Conservation (phyloP, 2,113 vertebrate species). For the Macaca mulatta region DNA sequence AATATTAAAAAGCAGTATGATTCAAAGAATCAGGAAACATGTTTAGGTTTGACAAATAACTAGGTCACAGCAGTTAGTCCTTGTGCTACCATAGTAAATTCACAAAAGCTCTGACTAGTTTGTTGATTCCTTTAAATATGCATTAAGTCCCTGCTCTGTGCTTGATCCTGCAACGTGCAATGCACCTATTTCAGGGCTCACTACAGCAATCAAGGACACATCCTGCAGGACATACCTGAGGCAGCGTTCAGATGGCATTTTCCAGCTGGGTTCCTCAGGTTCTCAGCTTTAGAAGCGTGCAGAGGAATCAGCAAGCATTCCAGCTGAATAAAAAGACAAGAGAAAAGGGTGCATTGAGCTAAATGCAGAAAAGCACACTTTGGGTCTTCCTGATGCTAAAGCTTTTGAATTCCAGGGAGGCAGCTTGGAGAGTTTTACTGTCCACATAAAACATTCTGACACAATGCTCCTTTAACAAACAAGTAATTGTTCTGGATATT, state of each 20-base stretch:
- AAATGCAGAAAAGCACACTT: slow-evolving; percentile 17
- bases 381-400: slow-evolving; percentile 50
- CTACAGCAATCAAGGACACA: slow-evolving; percentile 21
- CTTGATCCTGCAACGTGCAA: background rate
- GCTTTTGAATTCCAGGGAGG: background rate
- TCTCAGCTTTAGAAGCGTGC: slow-evolving; percentile 73
- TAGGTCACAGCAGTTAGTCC: background rate
- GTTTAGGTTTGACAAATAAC: background rate
- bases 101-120: background rate
- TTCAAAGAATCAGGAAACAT: background rate
- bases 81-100: background rate
- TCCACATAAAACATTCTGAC: background rate
- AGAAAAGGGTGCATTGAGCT: slow-evolving; percentile 67
- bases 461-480: background rate
- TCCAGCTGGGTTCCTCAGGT: slow-evolving; percentile 82
- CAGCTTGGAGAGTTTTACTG: background rate
- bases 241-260: slow-evolving; percentile 94
- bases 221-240: slow-evolving; percentile 86
- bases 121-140: background rate
- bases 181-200: slow-evolving; percentile 35
- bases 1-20: background rate
- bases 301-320: slow-evolving; percentile 75
- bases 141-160: background rate
- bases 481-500: background rate
- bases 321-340: slow-evolving; percentile 77